phyloP scores from a whole-genome alignment of 2,888 invertebrate genomes.

The Ommatoiulus sabulosus region DNA sequence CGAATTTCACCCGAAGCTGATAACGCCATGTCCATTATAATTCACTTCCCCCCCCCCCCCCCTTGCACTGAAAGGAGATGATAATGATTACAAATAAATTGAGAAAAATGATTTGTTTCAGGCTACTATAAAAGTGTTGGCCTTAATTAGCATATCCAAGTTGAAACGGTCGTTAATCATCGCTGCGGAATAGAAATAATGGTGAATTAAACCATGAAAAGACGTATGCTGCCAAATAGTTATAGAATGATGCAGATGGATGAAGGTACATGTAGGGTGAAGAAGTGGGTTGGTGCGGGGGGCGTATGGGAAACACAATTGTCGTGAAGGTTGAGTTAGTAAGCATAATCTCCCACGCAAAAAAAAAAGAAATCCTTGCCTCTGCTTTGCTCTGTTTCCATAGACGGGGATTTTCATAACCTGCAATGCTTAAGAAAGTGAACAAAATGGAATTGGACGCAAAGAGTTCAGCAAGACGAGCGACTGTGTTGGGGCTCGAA shows the following conservation, averaged over 20 bases:
- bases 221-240: slow-evolving; percentile 39
- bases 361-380: not conserved
- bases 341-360: slow-evolving; percentile 50
- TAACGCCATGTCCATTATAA: not conserved
- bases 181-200: slow-evolving; percentile 32
- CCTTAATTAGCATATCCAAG: slow-evolving; percentile 49
- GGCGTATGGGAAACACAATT: slow-evolving; percentile 47
- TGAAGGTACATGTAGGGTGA: slow-evolving; percentile 7
- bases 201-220: slow-evolving; percentile 42
- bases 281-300: not conserved
- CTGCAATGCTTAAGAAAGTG: slow-evolving; percentile 47
- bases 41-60: not conserved
- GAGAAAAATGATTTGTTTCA: not conserved
- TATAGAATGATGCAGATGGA: slow-evolving; percentile 16
- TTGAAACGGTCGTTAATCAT: slow-evolving; percentile 49
- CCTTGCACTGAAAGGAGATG: not conserved
- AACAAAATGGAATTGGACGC: slow-evolving; percentile 35
- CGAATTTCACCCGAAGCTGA: not conserved
- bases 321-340: slow-evolving; percentile 53
- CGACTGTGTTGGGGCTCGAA: slow-evolving; percentile 41
- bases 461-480: slow-evolving; percentile 22
- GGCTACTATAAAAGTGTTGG: not conserved
- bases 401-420: slow-evolving; percentile 32
- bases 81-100: slow-evolving; percentile 20
- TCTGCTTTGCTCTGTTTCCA: slow-evolving; percentile 50